A percentile compares a stretch with the other conserved stretches of the same genome.
Conservation (phyloP, 2,888 invertebrate species). For the Athalia rosae region DNA sequence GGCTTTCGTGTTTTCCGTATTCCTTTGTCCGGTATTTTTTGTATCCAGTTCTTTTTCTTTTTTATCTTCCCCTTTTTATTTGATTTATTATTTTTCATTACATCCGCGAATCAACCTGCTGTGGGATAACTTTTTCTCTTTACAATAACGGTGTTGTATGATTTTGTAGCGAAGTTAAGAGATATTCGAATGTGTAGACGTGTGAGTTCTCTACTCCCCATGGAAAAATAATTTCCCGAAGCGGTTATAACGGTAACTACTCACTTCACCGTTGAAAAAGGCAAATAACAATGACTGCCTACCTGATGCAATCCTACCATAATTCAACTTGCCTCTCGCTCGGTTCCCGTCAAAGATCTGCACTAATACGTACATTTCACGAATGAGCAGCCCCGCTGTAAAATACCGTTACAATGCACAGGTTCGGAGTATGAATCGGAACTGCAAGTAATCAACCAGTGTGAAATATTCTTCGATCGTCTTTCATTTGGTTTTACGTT, state of each 20-base stretch:
- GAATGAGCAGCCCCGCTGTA: not conserved
- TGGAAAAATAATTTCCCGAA: constrained; percentile 7
- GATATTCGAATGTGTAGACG: no score
- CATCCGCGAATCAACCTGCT: no score
- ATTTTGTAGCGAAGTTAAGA: no score
- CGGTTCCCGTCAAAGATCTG: no score
- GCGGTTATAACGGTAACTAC: not conserved
- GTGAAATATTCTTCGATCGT: constrained; percentile 11
- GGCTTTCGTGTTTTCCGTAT: no score
- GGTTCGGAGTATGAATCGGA: not conserved
- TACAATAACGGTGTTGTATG: no score
- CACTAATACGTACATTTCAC: not conserved
- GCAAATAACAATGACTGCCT: constrained; percentile 14
- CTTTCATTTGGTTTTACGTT: not conserved
- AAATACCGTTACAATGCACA: not conserved
- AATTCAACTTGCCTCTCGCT: no score
- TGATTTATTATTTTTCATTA: no score
- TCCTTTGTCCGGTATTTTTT: no score
- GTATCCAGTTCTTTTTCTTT: no score
- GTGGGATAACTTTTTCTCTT: no score
- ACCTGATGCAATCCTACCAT: not conserved
- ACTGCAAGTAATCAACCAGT: not conserved
- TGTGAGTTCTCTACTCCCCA: not conserved
- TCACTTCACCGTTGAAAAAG: not conserved
- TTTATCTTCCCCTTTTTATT: no score